phyloP scores from a whole-genome alignment of 2,888 invertebrate genomes.

The Laothoe populi region DNA sequence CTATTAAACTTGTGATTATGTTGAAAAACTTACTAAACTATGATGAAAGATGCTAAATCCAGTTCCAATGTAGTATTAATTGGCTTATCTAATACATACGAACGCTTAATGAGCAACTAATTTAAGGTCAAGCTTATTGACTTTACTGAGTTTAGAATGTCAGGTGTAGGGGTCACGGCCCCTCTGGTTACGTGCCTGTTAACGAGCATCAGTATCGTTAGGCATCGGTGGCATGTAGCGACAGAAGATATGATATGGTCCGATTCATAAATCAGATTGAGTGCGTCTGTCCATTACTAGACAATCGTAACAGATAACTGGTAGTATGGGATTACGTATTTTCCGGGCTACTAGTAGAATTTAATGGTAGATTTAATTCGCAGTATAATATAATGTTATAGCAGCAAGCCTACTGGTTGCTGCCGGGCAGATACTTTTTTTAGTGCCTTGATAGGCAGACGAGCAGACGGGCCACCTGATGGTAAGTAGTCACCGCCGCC shows the following conservation, averaged over 20 bases:
- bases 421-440: no score
- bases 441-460: no score
- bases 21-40: no score
- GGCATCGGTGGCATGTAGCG: constrained; percentile 48
- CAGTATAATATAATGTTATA: no score
- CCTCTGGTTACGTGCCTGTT: constrained; percentile 26
- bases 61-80: not conserved
- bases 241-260: constrained; percentile 32
- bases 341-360: no score
- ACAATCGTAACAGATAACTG: constrained; percentile 44
- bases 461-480: no score
- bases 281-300: constrained; percentile 47
- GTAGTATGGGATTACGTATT: not conserved
- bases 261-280: constrained; percentile 48
- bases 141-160: constrained; percentile 6
- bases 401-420: no score
- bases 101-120: not conserved
- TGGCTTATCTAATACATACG: not conserved
- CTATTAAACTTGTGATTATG: no score
- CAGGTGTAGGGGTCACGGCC: constrained; percentile 14
- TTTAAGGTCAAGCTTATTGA: constrained; percentile 9
- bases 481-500: no score
- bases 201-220: constrained; percentile 40
- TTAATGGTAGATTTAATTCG: no score
- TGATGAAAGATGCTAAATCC: no score